Conservation (phyloP, 2,113 vertebrate genomes). For the Scytalopus superciliaris region DNA sequence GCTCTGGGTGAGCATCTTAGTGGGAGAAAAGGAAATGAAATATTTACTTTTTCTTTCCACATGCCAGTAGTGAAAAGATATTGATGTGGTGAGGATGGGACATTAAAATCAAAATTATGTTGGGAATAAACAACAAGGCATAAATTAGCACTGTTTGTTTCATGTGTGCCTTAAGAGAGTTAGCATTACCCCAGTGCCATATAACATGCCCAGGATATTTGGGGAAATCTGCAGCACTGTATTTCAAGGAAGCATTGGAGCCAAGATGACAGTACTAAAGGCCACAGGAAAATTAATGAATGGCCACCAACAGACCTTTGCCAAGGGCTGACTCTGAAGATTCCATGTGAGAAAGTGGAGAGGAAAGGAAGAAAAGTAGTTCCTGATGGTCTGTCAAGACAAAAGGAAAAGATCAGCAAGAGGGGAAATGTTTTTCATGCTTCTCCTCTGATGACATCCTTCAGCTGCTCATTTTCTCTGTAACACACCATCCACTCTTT, state of each 20-base stretch:
- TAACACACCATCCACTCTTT: neutral
- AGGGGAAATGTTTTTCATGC: neutral
- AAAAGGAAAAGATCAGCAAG: neutral
- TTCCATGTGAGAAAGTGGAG: neutral
- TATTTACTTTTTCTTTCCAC: slow-evolving; percentile 50
- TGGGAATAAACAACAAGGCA: slow-evolving; percentile 58
- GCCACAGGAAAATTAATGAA: slow-evolving; percentile 49
- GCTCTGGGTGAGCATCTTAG: neutral
- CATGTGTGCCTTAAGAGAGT: slow-evolving; percentile 39
- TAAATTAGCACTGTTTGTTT: slow-evolving; percentile 67
- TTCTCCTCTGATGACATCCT: neutral
- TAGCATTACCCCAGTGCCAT: neutral
- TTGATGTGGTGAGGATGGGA: slow-evolving; percentile 39
- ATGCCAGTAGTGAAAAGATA: slow-evolving; percentile 46
- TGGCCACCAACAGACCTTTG: neutral
- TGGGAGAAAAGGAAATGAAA: slow-evolving; percentile 38
- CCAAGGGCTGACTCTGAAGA: neutral
- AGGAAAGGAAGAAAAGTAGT: neutral
- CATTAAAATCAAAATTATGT: slow-evolving; percentile 71
- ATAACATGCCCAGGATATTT: neutral
- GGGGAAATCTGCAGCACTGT: slow-evolving; percentile 20
- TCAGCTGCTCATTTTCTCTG: neutral
- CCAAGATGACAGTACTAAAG: slow-evolving; percentile 41
- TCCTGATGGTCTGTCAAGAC: neutral
- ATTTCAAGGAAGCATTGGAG: slow-evolving; percentile 40